Evolutionary conservation across 2,888 invertebrate genomes (phyloP).

Genomic region (Ommatoiulus sabulosus): DNA sequence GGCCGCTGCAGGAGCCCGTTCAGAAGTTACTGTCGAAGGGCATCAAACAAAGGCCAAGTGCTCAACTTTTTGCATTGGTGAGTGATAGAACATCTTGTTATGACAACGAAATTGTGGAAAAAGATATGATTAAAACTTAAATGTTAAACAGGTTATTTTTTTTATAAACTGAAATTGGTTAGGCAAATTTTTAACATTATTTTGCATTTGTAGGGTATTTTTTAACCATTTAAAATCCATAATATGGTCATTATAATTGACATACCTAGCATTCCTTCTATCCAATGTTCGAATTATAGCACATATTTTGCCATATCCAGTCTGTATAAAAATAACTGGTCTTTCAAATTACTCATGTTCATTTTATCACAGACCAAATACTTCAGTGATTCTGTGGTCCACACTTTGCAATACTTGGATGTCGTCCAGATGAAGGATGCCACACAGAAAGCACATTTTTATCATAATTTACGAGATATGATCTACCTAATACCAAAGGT

Average conservation of each 20-base stretch:
- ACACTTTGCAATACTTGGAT: slow-evolving; percentile 92
- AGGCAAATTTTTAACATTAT: no score
- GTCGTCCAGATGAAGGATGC: slow-evolving; percentile 92
- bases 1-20: slow-evolving; percentile 88
- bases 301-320: no score
- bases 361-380: slow-evolving; percentile 68
- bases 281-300: no score
- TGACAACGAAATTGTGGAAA: slow-evolving; percentile 58
- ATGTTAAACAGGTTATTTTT: no score
- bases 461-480: slow-evolving; percentile 85
- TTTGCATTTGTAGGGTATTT: no score
- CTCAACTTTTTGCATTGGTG: slow-evolving; percentile 84
- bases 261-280: no score
- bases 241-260: no score
- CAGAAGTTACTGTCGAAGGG: slow-evolving; percentile 83
- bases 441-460: slow-evolving; percentile 88
- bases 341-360: not conserved
- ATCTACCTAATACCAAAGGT: slow-evolving; percentile 91
- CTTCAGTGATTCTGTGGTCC: slow-evolving; percentile 87
- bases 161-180: no score
- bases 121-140: no score
- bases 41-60: slow-evolving; percentile 87
- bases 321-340: no score
- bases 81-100: slow-evolving; percentile 3
- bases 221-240: no score